Evolutionary conservation across 2,888 invertebrate genomes (phyloP).

Genomic region (Callyntrura sp.): DNA sequence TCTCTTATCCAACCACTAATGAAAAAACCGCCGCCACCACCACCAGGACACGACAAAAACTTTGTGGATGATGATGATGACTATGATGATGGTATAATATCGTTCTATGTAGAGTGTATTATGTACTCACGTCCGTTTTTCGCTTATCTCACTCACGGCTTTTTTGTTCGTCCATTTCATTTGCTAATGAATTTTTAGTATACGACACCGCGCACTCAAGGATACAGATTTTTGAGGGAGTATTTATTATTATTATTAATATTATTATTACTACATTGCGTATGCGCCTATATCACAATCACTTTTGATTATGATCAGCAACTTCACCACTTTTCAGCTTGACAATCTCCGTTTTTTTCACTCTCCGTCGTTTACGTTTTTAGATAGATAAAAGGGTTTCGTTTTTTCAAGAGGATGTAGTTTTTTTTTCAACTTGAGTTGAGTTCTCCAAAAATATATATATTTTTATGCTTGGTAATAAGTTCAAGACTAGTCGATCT

Average conservation of each 20-base stretch:
- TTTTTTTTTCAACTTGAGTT: conserved; percentile 58
- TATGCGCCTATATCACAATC: conserved; percentile 59
- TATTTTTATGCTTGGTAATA: neutral
- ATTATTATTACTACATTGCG: conserved; percentile 46
- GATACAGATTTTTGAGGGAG: neutral
- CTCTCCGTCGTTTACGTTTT: conserved; percentile 1
- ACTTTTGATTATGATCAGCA: conserved; percentile 65
- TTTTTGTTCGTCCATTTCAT: conserved; percentile 55
- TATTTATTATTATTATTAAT: too few species aligned
- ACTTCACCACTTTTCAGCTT: conserved; percentile 52
- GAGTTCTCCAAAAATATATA: conserved; percentile 4
- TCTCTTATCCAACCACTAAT: conserved; percentile 60
- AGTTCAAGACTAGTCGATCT: conserved; percentile 16
- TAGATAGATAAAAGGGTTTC: conserved; percentile 8
- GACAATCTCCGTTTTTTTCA: conserved; percentile 18
- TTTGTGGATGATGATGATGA: conserved; percentile 28
- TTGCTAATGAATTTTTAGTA: conserved; percentile 61
- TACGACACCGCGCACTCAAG: neutral
- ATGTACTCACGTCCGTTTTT: conserved; percentile 51
- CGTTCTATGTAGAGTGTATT: conserved; percentile 12
- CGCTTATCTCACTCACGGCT: conserved; percentile 10
- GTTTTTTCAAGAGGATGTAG: conserved; percentile 28
- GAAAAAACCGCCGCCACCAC: conserved; percentile 55
- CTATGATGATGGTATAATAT: conserved; percentile 14
- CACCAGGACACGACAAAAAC: conserved; percentile 56